Conservation (phyloP, 2,113 vertebrate genomes). For the Athene cunicularia region DNA sequence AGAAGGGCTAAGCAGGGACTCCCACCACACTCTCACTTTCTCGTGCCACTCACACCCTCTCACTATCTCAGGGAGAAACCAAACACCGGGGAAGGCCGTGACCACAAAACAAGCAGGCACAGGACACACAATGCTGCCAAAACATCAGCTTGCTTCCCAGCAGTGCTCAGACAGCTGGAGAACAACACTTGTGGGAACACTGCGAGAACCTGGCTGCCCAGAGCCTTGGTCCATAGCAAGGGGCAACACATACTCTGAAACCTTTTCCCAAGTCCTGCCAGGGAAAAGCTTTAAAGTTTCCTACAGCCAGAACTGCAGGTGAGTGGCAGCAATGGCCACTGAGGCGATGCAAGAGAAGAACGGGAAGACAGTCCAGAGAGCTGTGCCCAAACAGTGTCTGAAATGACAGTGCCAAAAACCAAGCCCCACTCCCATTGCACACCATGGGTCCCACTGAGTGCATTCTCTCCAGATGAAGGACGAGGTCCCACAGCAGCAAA, state of each 20-base stretch:
- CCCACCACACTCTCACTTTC: background rate
- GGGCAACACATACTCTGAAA: background rate
- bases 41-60: background rate
- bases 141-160: background rate
- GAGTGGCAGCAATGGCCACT: background rate
- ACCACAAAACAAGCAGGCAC: background rate
- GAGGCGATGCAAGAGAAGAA: background rate
- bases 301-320: background rate
- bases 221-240: background rate
- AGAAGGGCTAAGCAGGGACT: background rate
- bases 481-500: background rate
- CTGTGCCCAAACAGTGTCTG: background rate
- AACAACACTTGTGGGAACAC: fast-evolving
- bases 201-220: background rate
- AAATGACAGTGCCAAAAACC: background rate
- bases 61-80: background rate
- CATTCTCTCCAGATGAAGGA: background rate
- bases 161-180: background rate
- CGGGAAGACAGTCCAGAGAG: background rate
- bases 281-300: background rate
- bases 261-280: background rate
- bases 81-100: background rate
- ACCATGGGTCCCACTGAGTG: no score
- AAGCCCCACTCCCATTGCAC: background rate
- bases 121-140: background rate